Conservation (phyloP, 1,140 invertebrate genomes). For the Apis dorsata region DNA sequence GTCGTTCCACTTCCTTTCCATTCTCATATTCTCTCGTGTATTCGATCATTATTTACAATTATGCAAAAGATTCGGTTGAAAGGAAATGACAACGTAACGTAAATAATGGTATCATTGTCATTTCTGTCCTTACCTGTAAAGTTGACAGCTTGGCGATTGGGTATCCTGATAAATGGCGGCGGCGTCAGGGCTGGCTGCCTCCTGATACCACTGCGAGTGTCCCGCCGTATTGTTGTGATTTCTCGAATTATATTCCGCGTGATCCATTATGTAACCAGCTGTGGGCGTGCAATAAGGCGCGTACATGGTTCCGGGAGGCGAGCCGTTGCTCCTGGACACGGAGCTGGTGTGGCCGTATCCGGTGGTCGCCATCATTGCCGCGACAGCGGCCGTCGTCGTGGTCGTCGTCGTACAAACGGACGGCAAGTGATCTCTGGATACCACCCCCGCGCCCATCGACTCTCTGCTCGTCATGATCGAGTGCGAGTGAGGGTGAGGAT, state of each 20-base stretch:
- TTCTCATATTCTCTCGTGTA: background rate
- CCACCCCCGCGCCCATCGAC: constrained; percentile 74
- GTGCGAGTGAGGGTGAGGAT: constrained; percentile 76
- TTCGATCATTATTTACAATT: too few species aligned
- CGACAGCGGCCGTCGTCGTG: constrained; percentile 72
- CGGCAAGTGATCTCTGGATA: constrained; percentile 73
- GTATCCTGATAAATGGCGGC: constrained; percentile 78
- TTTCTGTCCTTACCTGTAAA: constrained; percentile 72
- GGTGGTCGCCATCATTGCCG: constrained; percentile 80
- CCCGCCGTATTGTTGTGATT: constrained; percentile 68
- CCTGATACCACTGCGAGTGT: constrained; percentile 77
- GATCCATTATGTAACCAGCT: constrained; percentile 79
- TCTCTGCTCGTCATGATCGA: constrained; percentile 79
- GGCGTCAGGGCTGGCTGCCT: constrained; percentile 75
- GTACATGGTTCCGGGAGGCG: constrained; percentile 80
- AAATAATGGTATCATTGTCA: background rate
- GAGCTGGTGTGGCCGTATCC: constrained; percentile 79
- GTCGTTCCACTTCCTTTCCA: too few species aligned
- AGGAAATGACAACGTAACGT: background rate
- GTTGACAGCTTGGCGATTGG: constrained; percentile 76
- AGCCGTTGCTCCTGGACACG: constrained; percentile 79
- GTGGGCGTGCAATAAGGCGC: constrained; percentile 79
- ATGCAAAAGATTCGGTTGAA: too few species aligned
- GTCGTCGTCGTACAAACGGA: constrained; percentile 64
- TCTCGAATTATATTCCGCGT: constrained; percentile 76